Evolutionary conservation across 2,113 vertebrate species (phyloP).

Genomic region (Mirounga angustirostris): DNA sequence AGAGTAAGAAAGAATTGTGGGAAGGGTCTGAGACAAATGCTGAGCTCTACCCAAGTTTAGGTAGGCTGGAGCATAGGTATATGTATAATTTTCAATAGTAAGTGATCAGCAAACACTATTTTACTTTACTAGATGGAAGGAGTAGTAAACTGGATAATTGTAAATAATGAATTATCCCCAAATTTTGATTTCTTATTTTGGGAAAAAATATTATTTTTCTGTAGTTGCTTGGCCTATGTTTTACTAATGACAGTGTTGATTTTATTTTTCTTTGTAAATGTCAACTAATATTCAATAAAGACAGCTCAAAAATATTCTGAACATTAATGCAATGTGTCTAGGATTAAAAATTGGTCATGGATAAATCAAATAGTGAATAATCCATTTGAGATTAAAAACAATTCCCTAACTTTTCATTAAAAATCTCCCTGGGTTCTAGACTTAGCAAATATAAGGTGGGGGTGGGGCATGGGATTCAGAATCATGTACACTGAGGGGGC

Average conservation of each 20-base stretch:
- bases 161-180: not conserved
- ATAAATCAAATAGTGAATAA: constrained; percentile 21
- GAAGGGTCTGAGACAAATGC: not conserved
- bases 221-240: not conserved
- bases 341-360: not conserved
- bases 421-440: not conserved
- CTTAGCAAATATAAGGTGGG: not conserved
- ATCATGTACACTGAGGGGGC: not conserved
- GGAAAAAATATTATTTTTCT: not conserved
- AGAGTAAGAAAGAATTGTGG: not conserved
- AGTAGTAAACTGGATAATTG: not conserved
- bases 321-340: not conserved
- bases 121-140: not conserved
- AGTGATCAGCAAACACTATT: not conserved
- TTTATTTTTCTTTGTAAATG: constrained; percentile 21
- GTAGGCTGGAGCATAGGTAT: not conserved
- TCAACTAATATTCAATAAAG: not conserved
- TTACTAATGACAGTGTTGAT: not conserved
- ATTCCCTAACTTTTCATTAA: not conserved
- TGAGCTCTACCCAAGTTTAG: not conserved
- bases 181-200: constrained; percentile 37
- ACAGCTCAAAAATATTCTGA: not conserved
- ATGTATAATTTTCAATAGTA: constrained; percentile 7
- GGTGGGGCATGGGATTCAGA: not conserved
- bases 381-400: constrained; percentile 1